These are phyloP conservation scores for Lepidonotus clava DNA, from an alignment of 2,888 invertebrate species.

Conservation along the genomic window DNA sequence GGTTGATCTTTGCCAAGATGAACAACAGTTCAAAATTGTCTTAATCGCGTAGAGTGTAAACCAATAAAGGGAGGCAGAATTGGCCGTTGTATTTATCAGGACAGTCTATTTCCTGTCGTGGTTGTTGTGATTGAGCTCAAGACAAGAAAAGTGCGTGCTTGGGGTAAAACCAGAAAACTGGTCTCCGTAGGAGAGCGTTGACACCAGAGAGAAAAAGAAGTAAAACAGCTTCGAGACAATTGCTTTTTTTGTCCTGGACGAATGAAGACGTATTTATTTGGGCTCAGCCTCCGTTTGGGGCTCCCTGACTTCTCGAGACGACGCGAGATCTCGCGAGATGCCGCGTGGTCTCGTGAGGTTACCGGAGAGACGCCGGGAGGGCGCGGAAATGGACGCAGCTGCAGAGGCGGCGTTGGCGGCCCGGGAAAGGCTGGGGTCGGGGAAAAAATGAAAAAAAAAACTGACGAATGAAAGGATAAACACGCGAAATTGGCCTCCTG, in stretches of 20 bases:
- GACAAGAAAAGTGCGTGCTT: not conserved
- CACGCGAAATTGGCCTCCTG: no score
- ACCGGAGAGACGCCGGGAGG: not conserved
- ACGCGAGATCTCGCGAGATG: not conserved
- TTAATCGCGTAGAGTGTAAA: no score
- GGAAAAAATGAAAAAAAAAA: no score
- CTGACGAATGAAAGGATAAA: no score
- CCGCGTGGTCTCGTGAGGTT: not conserved
- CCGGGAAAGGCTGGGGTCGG: no score
- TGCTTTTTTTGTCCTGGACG: not conserved
- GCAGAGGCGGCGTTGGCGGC: not conserved
- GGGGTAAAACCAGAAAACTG: not conserved
- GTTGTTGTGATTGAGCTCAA: slow-evolving; percentile 1
- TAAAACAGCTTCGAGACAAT: not conserved
- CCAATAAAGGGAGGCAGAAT: no score
- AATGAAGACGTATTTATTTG: not conserved
- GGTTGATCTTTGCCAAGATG: no score
- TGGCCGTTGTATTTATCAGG: no score
- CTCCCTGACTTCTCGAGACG: not conserved
- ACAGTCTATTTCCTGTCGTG: not conserved
- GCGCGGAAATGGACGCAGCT: not conserved
- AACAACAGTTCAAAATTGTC: no score
- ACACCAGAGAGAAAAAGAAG: not conserved
- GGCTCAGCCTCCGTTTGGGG: not conserved
- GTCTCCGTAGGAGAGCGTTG: not conserved